Evolutionary conservation across 2,113 vertebrate species (phyloP).

Genomic region (Erythrolamprus reginae): DNA sequence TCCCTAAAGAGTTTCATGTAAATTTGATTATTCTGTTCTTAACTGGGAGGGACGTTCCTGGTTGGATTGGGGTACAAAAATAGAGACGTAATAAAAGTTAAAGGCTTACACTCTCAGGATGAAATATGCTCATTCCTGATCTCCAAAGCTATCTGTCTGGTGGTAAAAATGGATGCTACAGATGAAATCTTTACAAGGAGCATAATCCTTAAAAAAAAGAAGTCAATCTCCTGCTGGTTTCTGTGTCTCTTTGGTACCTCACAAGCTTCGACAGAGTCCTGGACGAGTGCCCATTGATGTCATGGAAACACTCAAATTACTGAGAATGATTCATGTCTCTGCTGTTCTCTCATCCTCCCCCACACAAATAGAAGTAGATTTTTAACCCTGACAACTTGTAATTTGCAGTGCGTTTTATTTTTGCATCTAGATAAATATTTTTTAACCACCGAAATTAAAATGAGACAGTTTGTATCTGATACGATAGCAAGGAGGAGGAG

Average conservation of each 20-base stretch:
- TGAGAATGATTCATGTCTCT: constrained; percentile 94
- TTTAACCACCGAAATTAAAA: constrained; percentile 73
- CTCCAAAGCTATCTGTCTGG: constrained; percentile 55
- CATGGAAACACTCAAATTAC: constrained; percentile 98
- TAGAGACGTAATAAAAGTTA: constrained; percentile 58
- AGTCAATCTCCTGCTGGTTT: constrained; percentile 74
- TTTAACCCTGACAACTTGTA: constrained; percentile 85
- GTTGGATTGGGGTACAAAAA: constrained; percentile 47
- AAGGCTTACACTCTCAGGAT: constrained; percentile 55
- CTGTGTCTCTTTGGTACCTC: constrained; percentile 76
- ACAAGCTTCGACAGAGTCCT: constrained; percentile 84
- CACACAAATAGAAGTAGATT: constrained; percentile 77
- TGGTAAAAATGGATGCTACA: constrained; percentile 63
- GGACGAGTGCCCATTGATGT: constrained; percentile 93
- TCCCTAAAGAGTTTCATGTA: constrained; percentile 9
- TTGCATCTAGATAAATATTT: constrained; percentile 77
- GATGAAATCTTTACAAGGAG: constrained; percentile 71
- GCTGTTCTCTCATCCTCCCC: constrained; percentile 78
- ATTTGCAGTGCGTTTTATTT: constrained; percentile 74
- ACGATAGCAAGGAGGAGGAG: constrained; percentile 46
- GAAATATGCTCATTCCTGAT: constrained; percentile 48
- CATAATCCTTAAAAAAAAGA: constrained; percentile 64
- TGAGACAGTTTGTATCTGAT: constrained; percentile 65
- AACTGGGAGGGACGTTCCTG: constrained; percentile 37
- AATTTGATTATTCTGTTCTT: constrained; percentile 36